Conservation (phyloP, 2,113 vertebrate species). For the Bos javanicus region DNA sequence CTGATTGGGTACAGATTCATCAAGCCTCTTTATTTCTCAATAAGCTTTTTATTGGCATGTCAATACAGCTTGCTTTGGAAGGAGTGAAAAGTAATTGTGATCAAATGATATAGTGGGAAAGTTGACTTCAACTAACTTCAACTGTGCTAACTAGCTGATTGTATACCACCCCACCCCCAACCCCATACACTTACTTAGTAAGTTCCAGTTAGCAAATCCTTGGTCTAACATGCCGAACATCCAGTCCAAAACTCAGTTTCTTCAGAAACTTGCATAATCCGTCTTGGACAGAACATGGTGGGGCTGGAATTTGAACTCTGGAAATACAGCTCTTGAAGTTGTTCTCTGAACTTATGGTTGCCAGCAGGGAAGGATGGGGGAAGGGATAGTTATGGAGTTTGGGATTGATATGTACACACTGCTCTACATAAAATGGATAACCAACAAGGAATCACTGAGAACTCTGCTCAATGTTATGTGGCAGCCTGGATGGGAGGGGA, state of each 20-base stretch:
- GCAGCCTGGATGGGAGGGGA: background rate
- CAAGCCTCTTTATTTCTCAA: constrained; percentile 40
- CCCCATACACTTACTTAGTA: background rate
- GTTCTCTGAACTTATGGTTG: background rate
- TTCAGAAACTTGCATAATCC: background rate
- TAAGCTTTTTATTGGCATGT: background rate
- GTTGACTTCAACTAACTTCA: constrained; percentile 7
- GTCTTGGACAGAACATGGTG: background rate
- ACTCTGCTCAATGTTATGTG: background rate
- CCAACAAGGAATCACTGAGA: background rate
- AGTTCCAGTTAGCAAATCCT: background rate
- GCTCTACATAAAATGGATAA: background rate
- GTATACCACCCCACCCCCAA: background rate
- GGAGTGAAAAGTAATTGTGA: background rate
- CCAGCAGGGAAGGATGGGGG: background rate
- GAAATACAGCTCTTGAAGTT: background rate
- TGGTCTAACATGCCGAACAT: background rate
- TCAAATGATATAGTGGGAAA: background rate
- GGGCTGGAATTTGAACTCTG: background rate
- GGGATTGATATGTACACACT: background rate
- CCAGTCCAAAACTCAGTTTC: background rate
- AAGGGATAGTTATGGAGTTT: background rate
- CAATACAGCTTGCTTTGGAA: background rate
- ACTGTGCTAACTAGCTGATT: background rate
- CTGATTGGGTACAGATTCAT: constrained; percentile 53